These are phyloP conservation scores for Australoheros facetus DNA, from an alignment of 2,797 vertebrate species.

Conservation along the genomic window DNA sequence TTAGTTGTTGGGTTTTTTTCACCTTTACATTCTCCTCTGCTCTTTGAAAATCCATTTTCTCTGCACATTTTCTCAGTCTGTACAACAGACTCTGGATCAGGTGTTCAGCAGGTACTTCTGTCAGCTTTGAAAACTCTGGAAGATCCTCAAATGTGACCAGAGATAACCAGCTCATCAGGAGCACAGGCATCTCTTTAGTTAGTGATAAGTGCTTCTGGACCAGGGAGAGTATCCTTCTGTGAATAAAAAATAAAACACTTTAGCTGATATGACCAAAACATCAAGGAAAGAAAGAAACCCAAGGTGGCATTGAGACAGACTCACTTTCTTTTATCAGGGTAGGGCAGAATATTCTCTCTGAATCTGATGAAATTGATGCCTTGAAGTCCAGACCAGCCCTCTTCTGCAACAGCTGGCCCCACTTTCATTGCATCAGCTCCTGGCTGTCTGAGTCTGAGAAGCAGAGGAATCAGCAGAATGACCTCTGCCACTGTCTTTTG, in stretches of 20 bases:
- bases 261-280: fast-evolving
- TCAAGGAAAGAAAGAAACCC: not conserved
- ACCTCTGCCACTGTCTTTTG: constrained; percentile 49
- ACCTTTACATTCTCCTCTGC: constrained; percentile 47
- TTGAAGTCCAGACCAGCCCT: constrained; percentile 67
- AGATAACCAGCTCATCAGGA: constrained; percentile 69
- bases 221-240: constrained; percentile 64
- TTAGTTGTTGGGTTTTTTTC: fast-evolving
- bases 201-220: constrained; percentile 16
- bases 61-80: constrained; percentile 43
- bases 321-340: constrained; percentile 59
- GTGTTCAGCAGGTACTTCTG: constrained; percentile 45
- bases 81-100: constrained; percentile 76
- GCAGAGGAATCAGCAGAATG: constrained; percentile 74
- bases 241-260: not conserved
- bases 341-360: constrained; percentile 25
- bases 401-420: constrained; percentile 55
- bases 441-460: constrained; percentile 52
- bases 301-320: not conserved
- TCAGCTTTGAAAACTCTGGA: constrained; percentile 26
- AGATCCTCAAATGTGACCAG: constrained; percentile 71
- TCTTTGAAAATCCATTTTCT: not conserved
- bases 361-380: fast-evolving
- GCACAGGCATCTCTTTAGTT: constrained; percentile 50
- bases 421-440: constrained; percentile 29